Evolutionary conservation across 2,113 vertebrate species (phyloP), one percentile per base, ranked within the genome.

Genomic region (Hystrix cristata): DNA sequence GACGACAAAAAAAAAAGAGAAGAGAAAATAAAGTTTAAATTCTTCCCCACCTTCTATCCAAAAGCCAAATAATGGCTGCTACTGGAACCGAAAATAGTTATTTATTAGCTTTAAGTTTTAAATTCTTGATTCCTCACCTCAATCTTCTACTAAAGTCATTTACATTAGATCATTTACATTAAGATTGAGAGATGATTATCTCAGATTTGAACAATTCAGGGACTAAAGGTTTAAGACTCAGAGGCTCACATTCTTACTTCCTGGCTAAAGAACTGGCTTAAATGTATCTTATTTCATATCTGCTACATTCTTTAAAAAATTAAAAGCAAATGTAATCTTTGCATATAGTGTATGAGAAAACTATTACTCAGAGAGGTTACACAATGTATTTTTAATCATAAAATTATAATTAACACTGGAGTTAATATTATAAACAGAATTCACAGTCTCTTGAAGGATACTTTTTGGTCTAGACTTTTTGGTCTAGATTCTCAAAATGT

Each of bases 41-140:
- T 90, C 55, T 84, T 91, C 23, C 53, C 86, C n/a, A 91, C 81
- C 15, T 88, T 19, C 81, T 29, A 95, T 46, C 83, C 27, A 53
- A 96, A 97, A 81, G 48, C 27, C 82, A 18, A 84, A 84, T 23
- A 95, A 80, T 51, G 62, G 62, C 69, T 86, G n/a, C 62, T 83
- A 96, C 46, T 62, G 53, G 57, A 95, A 79, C n/a, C 43, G 90
- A 86, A 97, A 88, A n/a, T 18, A 91, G 59, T 86, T 91, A 90
- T 76, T 62, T 87, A 25, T 60, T 96, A 85, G 1, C 46, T 94
- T 46, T 88, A 65, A 15, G 25, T 91, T 96, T 78, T 69, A 97
- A 92, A 95, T 80, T 96, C 10, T 67, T 92, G 81, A 97, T 55
- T 82, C 21, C 18, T 79, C 19, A 87, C 11, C 46, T 34, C 25